phyloP scores from a whole-genome alignment of 1,140 invertebrate species.

The Bilobella aurantiaca region DNA sequence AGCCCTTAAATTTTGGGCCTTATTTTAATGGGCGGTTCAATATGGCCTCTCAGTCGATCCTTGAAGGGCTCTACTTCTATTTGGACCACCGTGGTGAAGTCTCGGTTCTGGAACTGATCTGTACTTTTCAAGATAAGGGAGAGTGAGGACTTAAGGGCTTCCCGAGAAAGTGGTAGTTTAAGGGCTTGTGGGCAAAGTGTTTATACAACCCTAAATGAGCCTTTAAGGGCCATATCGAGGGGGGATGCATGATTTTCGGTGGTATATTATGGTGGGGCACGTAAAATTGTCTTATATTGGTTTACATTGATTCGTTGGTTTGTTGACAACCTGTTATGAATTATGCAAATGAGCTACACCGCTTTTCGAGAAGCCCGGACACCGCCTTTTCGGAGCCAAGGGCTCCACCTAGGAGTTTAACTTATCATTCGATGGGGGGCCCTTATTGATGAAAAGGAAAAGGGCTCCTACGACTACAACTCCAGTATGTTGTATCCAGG shows the following conservation, averaged over 20 bases:
- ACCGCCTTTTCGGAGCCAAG: slow-evolving; percentile 54
- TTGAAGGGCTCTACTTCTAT: slow-evolving; percentile 97
- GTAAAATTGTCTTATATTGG: slow-evolving; percentile 93
- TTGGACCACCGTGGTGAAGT: slow-evolving; percentile 95
- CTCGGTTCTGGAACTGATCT: slow-evolving; percentile 86
- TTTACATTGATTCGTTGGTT: slow-evolving; percentile 75
- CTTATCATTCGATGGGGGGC: slow-evolving; percentile 87
- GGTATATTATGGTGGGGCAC: slow-evolving; percentile 83
- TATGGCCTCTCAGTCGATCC: slow-evolving; percentile 91
- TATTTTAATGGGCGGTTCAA: slow-evolving; percentile 97
- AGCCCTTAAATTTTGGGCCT: slow-evolving; percentile 88
- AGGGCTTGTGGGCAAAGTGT: no score
- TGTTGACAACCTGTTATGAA: slow-evolving; percentile 60
- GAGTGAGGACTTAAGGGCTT: no score
- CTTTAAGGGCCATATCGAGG: slow-evolving; percentile 61
- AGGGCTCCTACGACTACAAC: no score
- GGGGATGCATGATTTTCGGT: slow-evolving; percentile 77
- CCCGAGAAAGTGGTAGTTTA: no score
- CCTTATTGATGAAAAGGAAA: slow-evolving; percentile 41
- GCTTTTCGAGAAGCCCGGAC: slow-evolving; percentile 38
- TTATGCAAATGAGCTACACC: slow-evolving; percentile 42
- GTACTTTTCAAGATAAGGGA: no score
- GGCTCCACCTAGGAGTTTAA: slow-evolving; percentile 96
- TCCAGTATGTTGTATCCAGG: no score
- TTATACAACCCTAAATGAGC: no score